These are phyloP conservation scores for Sebastes iracundus DNA, from an alignment of 2,797 vertebrate genomes.

Conservation along the genomic window DNA sequence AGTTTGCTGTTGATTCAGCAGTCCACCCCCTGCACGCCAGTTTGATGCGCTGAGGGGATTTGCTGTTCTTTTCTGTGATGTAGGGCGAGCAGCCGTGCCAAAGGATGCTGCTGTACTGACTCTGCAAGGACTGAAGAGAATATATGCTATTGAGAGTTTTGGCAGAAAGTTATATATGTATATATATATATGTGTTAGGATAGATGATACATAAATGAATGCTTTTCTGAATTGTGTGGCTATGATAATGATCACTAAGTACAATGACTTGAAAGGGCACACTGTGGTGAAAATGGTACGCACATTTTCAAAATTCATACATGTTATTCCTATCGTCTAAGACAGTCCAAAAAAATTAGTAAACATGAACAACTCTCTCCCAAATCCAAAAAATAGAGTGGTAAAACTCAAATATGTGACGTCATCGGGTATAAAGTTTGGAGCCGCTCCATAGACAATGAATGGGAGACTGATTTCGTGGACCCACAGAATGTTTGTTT, in stretches of 20 bases:
- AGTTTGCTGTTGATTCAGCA: constrained; percentile 79
- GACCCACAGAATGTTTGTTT: no score
- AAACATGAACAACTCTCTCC: no score
- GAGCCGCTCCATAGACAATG: no score
- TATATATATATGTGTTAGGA: background rate
- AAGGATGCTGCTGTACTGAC: constrained; percentile 25
- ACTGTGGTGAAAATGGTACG: no score
- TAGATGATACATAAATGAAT: background rate
- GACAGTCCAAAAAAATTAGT: no score
- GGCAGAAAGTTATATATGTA: background rate
- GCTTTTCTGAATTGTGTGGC: background rate
- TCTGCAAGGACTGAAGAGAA: constrained; percentile 1
- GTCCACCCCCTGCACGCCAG: constrained; percentile 29
- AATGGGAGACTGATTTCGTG: no score
- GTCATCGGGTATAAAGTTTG: no score
- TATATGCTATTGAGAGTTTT: background rate
- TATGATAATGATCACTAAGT: background rate
- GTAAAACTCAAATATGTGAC: no score
- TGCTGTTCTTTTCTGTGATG: constrained; percentile 52
- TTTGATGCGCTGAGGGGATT: constrained; percentile 53
- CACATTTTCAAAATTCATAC: no score
- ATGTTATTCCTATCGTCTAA: no score
- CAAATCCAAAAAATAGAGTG: no score
- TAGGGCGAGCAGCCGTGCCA: constrained; percentile 29
- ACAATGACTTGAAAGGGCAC: background rate